Evolutionary conservation across 1,140 invertebrate species (phyloP).

Genomic region (Rhyzopertha dominica): DNA sequence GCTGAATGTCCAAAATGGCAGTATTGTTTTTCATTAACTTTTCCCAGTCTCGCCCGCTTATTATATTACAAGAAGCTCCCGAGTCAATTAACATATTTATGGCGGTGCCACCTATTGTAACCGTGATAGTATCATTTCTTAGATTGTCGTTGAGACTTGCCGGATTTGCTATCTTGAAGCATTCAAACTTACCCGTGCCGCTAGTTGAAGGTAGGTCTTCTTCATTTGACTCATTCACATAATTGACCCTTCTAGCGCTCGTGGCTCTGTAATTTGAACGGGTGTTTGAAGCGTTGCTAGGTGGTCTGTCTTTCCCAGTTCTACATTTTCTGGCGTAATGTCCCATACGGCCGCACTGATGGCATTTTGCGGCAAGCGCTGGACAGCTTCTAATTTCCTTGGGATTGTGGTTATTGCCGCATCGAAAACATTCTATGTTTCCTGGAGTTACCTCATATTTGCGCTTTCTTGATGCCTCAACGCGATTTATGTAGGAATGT

Average conservation of each 20-base stretch:
- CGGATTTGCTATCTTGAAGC: slow-evolving; percentile 11
- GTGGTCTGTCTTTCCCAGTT: slow-evolving; percentile 8
- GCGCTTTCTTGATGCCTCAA: too few species aligned
- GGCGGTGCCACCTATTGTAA: slow-evolving; percentile 4
- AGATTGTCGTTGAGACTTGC: too few species aligned
- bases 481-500: too few species aligned
- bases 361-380: slow-evolving; percentile 14
- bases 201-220: slow-evolving; percentile 1
- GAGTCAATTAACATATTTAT: slow-evolving; percentile 22
- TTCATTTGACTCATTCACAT: neutral
- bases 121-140: too few species aligned
- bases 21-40: slow-evolving; percentile 6
- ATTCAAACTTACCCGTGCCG: slow-evolving; percentile 12
- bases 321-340: slow-evolving; percentile 19
- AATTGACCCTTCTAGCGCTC: slow-evolving; percentile 1
- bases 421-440: slow-evolving; percentile 13
- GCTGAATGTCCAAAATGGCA: too few species aligned
- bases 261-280: too few species aligned
- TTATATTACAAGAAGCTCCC: slow-evolving; percentile 16
- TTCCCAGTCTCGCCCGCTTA: slow-evolving; percentile 16
- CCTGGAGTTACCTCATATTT: too few species aligned
- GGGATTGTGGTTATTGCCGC: slow-evolving; percentile 10
- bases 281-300: neutral
- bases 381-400: slow-evolving; percentile 12
- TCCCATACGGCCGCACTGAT: slow-evolving; percentile 13